Base-by-base conservation (phyloP, 2,888 invertebrate species). In the Morpho achilles region DNA sequence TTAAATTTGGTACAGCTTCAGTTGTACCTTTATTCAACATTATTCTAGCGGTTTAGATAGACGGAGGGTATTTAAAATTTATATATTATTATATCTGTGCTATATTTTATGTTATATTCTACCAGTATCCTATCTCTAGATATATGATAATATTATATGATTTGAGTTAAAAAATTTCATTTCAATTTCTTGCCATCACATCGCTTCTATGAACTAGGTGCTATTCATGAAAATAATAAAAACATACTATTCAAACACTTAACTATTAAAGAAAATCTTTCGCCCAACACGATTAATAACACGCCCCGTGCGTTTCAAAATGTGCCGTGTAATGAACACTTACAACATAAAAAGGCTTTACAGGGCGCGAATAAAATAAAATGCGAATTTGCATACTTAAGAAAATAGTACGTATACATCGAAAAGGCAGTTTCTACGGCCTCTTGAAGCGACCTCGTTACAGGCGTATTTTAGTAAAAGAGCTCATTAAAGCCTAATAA, bases 291-390 rank as follows among this genome's bases (percentile, higher is more conserved):
- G 51, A 45, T 58, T 54, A 53, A 58, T 54, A 48, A 54, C 53
- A 58, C 54, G 50, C 53, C 48, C 48, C 23, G 54, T 54, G 58
- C 53, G 58, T 58, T 58, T 57, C 39, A 57, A 52, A 48, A 47
- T 54, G 54, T 51, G 48, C 50, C 53, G 40, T 57, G 56, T 62
- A 62, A 62, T 57, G 62, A 62, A 62, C 49, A 55, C 59, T 62
- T 59, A 54, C 48, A 48, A 57, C 56, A 61, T 52, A 58, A 57
- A 53, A 58, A 49, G 48, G 48, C 44, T 53, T 58, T 58, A 22
- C 58, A 53, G 44, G 53, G 52, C 58, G 53, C 48, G 58, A 50
- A 61, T 50, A 58, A 48, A 66, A 60, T 61, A 61, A 60, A 64
- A 61, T 48, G 53, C 52, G 53, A 54, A 59, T 52, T 46, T 61